Percentiles rank a stretch among this genome's conserved stretches.
Conservation (phyloP, 2,888 invertebrate species). For the Andrena haemorrhoa region DNA sequence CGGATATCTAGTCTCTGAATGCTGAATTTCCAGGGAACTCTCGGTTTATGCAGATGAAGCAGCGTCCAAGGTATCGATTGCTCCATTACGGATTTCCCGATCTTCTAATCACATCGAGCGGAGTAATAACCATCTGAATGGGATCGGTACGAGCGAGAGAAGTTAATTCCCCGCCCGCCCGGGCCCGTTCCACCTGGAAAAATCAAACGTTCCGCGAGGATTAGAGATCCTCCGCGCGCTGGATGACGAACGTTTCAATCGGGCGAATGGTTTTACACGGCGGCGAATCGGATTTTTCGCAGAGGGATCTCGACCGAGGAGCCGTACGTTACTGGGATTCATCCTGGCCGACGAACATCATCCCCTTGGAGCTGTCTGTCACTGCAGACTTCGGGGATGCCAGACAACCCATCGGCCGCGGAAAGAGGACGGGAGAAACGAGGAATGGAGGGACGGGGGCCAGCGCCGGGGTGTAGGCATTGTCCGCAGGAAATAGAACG, state of each 20-base stretch:
- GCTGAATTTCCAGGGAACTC: too few relatives aligned
- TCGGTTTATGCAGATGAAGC: too few relatives aligned
- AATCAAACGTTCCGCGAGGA: conserved; percentile 21
- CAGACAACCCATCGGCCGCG: conserved; percentile 54
- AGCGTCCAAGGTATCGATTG: neutral
- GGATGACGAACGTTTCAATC: conserved; percentile 35
- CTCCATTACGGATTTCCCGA: neutral
- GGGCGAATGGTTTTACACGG: conserved; percentile 34
- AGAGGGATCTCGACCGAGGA: conserved; percentile 50
- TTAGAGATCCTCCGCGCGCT: conserved; percentile 21
- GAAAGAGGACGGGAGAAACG: conserved; percentile 17
- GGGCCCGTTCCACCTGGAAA: neutral
- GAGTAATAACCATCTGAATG: neutral
- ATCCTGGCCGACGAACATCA: conserved; percentile 68
- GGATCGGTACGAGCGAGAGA: neutral
- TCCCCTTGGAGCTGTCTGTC: conserved; percentile 78
- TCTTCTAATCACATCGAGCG: neutral
- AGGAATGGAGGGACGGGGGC: conserved; percentile 48
- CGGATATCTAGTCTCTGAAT: too few relatives aligned
- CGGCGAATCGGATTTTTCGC: conserved; percentile 33
- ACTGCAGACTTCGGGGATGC: conserved; percentile 71
- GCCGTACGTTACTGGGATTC: conserved; percentile 69
- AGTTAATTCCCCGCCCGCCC: conserved; percentile 27
- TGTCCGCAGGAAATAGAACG: conserved; percentile 77
- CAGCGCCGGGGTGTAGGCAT: conserved; percentile 62